Base-by-base conservation (phyloP, 1,140 invertebrate species). In the Zaprionus inermis region DNA sequence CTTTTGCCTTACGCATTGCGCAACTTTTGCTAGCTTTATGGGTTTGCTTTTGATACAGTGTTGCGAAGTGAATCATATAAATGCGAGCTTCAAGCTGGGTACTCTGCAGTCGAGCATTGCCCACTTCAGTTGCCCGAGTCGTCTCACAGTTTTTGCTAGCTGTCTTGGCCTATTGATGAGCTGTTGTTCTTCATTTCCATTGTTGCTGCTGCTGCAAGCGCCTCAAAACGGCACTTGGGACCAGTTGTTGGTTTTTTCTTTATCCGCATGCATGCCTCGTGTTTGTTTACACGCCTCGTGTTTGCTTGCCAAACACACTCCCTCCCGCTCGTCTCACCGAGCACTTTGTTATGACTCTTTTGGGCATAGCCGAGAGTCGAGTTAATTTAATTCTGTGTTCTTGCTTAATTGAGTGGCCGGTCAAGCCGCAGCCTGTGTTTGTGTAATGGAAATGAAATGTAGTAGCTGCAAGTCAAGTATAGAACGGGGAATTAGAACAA, bases 321-420 rank as follows among this genome's bases (percentile, higher is more conserved):
- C 9, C 22, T 6, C 0, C 14, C 22, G n/a, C n/a, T 28, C 24
- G 6, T 16, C 6, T n/a, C 9, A 65, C 9, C 24, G 18, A 30
- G 22, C 68, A 75, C 54, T 82, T 63, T 78, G 72, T 77, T 89
- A 88, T 72, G 84, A 75, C 77, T 89, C 83, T 83, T 88, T 80
- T 66, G 83, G 83, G 73, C 60, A 58, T 57, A 46, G 59, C 56
- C 58, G 57, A 64, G 57, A 64, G 70, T 57, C 41, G 52, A 89
- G 84, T 83, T 88, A 88, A 89, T 88, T 89, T 83, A 89, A 88
- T 88, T 88, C 76, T 54, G 80, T 72, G 63, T 77, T 83, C 55
- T 41, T 69, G 70, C 71, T 76, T 88, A 88, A 88, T 89, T 88
- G 76, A 89, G 83, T 89, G 80, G 56, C 63, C 61, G 72, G 72